Evolutionary conservation across 2,797 vertebrate genomes (phyloP).

Genomic region (Mycteria americana): DNA sequence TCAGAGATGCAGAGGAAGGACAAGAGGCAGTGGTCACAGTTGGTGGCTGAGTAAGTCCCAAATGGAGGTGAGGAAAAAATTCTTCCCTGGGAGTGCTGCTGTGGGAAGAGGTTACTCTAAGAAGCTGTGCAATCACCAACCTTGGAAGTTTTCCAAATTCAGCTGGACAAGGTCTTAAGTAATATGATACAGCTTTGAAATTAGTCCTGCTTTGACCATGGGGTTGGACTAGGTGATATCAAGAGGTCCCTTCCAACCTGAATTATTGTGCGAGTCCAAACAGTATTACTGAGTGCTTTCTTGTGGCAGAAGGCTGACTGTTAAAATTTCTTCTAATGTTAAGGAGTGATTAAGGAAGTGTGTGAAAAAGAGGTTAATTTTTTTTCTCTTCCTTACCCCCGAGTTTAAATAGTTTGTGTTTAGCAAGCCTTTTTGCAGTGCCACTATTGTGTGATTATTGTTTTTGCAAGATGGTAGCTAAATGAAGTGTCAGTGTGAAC

Average conservation of each 20-base stretch:
- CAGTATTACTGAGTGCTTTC: background rate
- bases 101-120: background rate
- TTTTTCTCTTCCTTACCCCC: background rate
- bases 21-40: background rate
- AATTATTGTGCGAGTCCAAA: background rate
- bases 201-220: background rate
- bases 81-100: background rate
- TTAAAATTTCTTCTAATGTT: background rate
- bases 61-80: background rate
- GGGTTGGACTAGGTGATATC: background rate
- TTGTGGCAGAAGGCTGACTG: background rate
- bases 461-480: background rate
- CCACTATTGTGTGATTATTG: background rate
- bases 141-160: conserved; percentile 8
- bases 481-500: background rate
- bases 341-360: background rate
- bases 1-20: background rate
- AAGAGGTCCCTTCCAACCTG: background rate
- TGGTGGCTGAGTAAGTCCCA: background rate
- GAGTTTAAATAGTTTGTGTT: background rate
- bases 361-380: background rate
- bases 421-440: background rate
- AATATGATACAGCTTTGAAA: background rate
- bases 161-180: background rate
- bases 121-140: background rate